Evolutionary conservation across 2,888 invertebrate genomes (phyloP).

Genomic region (Drosophila anceps): DNA sequence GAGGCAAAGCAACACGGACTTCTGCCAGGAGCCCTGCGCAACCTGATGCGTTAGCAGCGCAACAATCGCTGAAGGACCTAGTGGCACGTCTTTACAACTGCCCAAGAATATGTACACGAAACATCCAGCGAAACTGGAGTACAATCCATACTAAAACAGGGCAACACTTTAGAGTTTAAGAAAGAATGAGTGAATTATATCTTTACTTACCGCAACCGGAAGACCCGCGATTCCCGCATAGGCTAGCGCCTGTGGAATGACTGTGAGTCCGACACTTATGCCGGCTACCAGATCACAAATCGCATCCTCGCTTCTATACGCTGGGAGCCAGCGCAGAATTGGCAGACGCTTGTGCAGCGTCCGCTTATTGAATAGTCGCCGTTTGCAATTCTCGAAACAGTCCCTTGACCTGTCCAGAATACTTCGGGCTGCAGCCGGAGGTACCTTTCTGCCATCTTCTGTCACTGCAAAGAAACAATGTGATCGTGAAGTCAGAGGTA

Average conservation of each 20-base stretch:
- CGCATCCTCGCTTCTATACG: conserved; percentile 87
- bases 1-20: conserved; percentile 91
- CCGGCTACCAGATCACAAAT: conserved; percentile 96
- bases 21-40: conserved; percentile 87
- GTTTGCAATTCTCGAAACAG: conserved; percentile 86
- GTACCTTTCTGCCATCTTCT: conserved; percentile 85
- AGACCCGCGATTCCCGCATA: conserved; percentile 93
- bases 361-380: conserved; percentile 88
- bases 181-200: background rate
- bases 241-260: conserved; percentile 95
- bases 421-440: conserved; percentile 71
- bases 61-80: conserved; percentile 96
- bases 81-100: conserved; percentile 96
- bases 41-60: conserved; percentile 94
- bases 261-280: conserved; percentile 95
- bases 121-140: conserved; percentile 96
- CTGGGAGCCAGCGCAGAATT: conserved; percentile 91
- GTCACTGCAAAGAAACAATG: conserved; percentile 85
- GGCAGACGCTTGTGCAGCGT: conserved; percentile 91
- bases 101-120: conserved; percentile 96
- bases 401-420: conserved; percentile 79
- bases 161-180: background rate
- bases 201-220: conserved; percentile 87
- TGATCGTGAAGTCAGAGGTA: too few relatives aligned
- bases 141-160: conserved; percentile 92